Evolutionary conservation across 2,888 invertebrate species (phyloP), one percentile per base, ranked within the genome.

Genomic region (Mimas tiliae): DNA sequence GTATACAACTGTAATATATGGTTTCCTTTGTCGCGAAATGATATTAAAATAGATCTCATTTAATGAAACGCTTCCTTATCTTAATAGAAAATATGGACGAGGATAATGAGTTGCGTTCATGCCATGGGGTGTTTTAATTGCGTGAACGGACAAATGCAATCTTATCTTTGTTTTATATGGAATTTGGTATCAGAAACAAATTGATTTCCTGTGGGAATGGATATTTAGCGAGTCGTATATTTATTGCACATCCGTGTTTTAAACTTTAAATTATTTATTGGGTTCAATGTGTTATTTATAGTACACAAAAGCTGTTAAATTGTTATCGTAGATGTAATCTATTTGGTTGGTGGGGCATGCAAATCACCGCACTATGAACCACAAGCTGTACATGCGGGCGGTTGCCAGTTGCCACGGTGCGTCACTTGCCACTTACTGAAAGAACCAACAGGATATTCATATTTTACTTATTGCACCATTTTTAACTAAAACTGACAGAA

Each of bases 331-430:
- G 51, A 52, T 64, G 65, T 62, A 70, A 74, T 74, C 72, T 72
- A 68, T 55, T 65, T 42, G 65, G 63, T 45, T 67, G 76, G 82
- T 84, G 84, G 82, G 83, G 88, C 88, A 92, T 92, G 91, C 91
- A 91, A 93, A 93, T 93, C 92, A 91, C 86, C 88, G 87, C 87
- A 78, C 74, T 66, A 67, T 68, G 67, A 70, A 67, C 58, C 58
- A 72, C 77, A 75, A 74, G 76, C 71, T 71, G 67, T 78, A n/a
- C n/a, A 89, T 88, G 88, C 89, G 91, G 90, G 90, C 78, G 70
- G 67, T 68, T 70, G 72, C 69, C 74, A 71, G 68, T 68, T 71
- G 72, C 69, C 75, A 71, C 76, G 67, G 71, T 74, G 67, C 77
- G 77, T 77, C 81, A 83, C 82, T 79, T 42, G 74, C n/a, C n/a